Evolutionary conservation across 2,113 vertebrate genomes (phyloP).

Genomic region (Lepidothrix coronata): DNA sequence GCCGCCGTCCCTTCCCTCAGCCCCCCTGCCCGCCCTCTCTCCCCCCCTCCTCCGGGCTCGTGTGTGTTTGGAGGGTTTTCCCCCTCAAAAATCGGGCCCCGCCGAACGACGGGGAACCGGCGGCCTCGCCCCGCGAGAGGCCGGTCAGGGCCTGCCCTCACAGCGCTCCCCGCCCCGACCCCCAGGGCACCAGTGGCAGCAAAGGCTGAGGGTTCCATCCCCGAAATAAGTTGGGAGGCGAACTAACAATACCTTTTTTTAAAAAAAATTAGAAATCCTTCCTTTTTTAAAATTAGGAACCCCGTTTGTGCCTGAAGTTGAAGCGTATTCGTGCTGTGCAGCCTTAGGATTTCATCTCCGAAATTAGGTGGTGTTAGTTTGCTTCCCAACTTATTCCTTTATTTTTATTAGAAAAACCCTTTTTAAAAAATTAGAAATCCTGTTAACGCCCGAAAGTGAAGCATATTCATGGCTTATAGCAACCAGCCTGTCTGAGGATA

Average conservation of each 20-base stretch:
- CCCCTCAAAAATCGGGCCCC: not conserved
- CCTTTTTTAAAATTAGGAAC: too few species aligned
- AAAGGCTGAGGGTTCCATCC: rapidly evolving
- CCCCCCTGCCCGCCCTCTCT: too few species aligned
- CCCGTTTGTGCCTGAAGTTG: not conserved
- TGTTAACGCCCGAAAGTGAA: not conserved
- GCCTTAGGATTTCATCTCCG: rapidly evolving
- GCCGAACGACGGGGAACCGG: not conserved
- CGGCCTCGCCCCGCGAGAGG: rapidly evolving
- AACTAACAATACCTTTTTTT: rapidly evolving
- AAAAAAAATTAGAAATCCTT: not conserved
- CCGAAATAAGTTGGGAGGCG: not conserved
- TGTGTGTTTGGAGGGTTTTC: too few species aligned
- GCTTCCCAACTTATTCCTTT: too few species aligned
- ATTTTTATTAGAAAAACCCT: not conserved
- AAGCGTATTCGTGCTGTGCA: not conserved
- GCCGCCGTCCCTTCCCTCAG: too few species aligned
- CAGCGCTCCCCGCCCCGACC: too few species aligned
- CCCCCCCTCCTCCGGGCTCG: too few species aligned
- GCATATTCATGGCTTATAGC: rapidly evolving
- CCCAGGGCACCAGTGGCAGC: rapidly evolving
- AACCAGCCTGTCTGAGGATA: not conserved
- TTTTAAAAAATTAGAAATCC: not conserved
- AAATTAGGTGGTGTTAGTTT: too few species aligned
- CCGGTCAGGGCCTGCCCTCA: not conserved